Conservation (phyloP, 2,888 invertebrate species). For the Chrysolina haemoptera region DNA sequence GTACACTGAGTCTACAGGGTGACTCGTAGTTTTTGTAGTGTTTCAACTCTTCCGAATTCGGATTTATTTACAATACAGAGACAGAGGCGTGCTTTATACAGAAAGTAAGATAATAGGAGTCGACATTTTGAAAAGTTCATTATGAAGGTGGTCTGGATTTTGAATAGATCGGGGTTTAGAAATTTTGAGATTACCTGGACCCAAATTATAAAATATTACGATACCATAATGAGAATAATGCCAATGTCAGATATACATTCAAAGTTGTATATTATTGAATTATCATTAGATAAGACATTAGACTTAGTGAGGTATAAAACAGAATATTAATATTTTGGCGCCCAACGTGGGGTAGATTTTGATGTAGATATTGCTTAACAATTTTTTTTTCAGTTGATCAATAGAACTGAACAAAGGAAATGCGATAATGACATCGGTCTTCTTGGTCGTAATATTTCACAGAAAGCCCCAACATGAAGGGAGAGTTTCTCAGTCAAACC, state of each 20-base stretch:
- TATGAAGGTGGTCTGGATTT: background rate
- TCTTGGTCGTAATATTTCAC: background rate
- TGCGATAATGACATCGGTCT: no score
- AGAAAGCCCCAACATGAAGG: background rate
- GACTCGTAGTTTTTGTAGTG: slow-evolving; percentile 46
- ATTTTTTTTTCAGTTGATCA: no score
- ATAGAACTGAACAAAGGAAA: no score
- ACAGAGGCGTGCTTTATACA: slow-evolving; percentile 39
- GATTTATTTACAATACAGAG: slow-evolving; percentile 41
- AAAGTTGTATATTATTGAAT: no score
- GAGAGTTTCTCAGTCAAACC: slow-evolving; percentile 8
- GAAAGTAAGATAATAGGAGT: slow-evolving; percentile 9
- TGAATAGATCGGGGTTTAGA: background rate
- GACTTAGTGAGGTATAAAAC: no score
- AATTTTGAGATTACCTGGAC: background rate
- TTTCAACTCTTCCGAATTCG: slow-evolving; percentile 31
- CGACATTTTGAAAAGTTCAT: background rate
- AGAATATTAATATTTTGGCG: background rate
- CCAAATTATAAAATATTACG: background rate
- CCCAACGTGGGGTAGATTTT: background rate
- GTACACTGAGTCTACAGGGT: slow-evolving; percentile 61
- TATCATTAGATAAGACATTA: no score
- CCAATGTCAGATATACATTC: no score
- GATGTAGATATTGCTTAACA: no score
- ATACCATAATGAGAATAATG: no score